Evolutionary conservation across 1,140 invertebrate genomes (phyloP), one percentile per base, ranked within the genome.

Genomic region (Steinernema feltiae): DNA sequence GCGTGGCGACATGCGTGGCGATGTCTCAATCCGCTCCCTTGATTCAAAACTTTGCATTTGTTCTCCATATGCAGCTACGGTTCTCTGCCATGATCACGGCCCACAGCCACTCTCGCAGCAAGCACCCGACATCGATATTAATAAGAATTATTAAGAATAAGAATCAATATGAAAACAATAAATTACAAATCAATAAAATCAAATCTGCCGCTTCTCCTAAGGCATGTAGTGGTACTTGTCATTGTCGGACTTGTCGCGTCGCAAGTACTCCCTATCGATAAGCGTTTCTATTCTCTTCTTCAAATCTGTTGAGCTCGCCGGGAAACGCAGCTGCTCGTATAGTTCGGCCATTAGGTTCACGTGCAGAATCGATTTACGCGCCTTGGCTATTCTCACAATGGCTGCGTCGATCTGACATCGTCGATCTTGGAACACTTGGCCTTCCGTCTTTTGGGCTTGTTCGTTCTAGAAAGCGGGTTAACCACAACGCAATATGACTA

Each of bases 321-420:
- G 95, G 87, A 99, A 99, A 87, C 97, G 97, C 73, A 98, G 90
- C 88, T 98, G 95, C 88, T 96, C 93, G 87, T 94, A 97, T 12
- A 75, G 90, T 89, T 99, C 97, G 76, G 93, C 93, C 82, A 99
- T 95, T 71, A 99, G 91, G 78, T 96, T 90, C 89, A 95, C 96
- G 89, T 99, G 97, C 79, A 92, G 92, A 7, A 99, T 89, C 1
- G 92, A 93, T 89, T 98, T 98, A 30, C 96, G 89, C 91, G 96
- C 98, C 90, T 99, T 99, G 97, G 99, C 99, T 83, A 98, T 98
- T 80, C 97, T 91, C 15, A 99, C 97, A 86, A 99, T 95, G 73
- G 96, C 96, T 77, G 96, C 96, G 89, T 99, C 97, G 83, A 99
- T 98, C 90, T 98, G 95, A 88, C 98, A 98, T 87, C 98, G 96